These are phyloP conservation scores for Actinia tenebrosa DNA, from an alignment of 64 coral and sea anemone species.

Conservation along the genomic window DNA sequence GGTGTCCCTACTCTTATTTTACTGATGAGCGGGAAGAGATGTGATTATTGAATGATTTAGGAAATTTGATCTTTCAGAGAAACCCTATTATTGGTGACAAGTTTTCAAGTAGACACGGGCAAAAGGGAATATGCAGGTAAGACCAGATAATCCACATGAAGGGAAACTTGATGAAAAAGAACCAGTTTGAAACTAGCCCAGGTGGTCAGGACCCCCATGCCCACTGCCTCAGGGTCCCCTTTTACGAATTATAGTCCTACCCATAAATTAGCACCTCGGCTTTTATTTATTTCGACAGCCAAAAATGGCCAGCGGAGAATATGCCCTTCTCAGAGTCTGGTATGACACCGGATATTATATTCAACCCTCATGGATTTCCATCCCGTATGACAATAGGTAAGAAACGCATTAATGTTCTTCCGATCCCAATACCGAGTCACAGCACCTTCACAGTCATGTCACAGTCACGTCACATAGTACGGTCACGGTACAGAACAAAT, in stretches of 20 bases:
- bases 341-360: constrained; percentile 97
- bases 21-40: not conserved
- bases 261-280: no score
- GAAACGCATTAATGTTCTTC: not conserved
- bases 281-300: constrained; percentile 48
- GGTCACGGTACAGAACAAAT: no score
- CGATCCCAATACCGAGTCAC: no score
- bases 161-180: no score
- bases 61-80: constrained; percentile 53
- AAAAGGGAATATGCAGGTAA: constrained; percentile 99
- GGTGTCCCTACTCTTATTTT: not conserved
- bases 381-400: constrained; percentile 99
- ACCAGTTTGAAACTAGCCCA: no score
- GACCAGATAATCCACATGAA: not conserved
- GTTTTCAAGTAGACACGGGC: constrained; percentile 97
- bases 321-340: constrained; percentile 98
- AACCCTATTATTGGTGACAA: constrained; percentile 99
- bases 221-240: no score
- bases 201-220: no score
- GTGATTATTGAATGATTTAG: not conserved
- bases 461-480: no score
- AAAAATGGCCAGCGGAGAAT: constrained; percentile 94
- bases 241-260: no score
- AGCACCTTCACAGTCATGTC: no score
- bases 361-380: constrained; percentile 97